A percentile compares a stretch with the other conserved stretches of the same genome.
phyloP scores from a whole-genome alignment of 2,797 vertebrate species.

The Poeciliopsis paucimaculata region DNA sequence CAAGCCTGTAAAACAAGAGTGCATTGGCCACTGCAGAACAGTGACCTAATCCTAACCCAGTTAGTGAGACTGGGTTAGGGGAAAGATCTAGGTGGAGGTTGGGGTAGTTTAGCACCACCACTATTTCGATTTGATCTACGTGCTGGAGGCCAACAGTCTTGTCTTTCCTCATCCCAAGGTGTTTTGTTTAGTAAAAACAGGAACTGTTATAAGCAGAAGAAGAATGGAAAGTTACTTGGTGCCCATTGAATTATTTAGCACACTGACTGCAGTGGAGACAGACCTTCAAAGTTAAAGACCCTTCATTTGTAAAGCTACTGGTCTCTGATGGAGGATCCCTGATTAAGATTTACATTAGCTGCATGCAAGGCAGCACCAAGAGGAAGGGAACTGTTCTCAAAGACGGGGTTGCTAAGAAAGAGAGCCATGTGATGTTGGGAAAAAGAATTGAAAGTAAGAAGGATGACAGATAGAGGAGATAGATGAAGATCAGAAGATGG shows the following conservation, averaged over 20 bases:
- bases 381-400: background rate
- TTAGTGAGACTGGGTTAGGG: background rate
- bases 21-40: background rate
- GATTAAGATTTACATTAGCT: conserved; percentile 45
- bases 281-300: conserved; percentile 43
- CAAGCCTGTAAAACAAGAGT: background rate
- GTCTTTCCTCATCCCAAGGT: background rate
- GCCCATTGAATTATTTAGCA: conserved; percentile 54
- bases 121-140: background rate
- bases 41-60: background rate
- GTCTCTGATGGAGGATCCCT: conserved; percentile 38
- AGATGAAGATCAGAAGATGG: background rate
- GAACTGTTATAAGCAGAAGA: background rate
- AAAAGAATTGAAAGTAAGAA: conserved; percentile 12
- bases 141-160: background rate
- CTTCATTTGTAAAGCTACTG: conserved; percentile 54
- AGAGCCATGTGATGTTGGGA: background rate
- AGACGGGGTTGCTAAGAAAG: background rate
- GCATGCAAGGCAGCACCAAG: background rate
- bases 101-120: background rate
- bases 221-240: background rate
- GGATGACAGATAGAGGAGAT: conserved; percentile 1
- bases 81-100: background rate
- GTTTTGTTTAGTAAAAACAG: background rate
- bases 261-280: conserved; percentile 24